These are phyloP conservation scores for Seira sanloemensis DNA, from an alignment of 2,888 invertebrate genomes.

Conservation along the genomic window DNA sequence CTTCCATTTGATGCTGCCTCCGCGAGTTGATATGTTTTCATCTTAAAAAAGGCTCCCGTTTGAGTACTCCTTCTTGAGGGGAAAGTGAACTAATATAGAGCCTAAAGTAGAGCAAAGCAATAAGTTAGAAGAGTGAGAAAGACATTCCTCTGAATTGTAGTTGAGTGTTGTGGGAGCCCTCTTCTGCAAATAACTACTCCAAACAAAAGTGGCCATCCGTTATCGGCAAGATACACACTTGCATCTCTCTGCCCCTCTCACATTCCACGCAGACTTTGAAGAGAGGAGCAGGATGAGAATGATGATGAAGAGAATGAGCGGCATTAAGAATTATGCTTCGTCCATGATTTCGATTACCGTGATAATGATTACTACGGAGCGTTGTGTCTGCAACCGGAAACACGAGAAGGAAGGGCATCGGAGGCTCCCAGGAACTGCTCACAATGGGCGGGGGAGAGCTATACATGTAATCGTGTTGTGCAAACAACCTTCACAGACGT, in stretches of 20 bases:
- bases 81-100: slow-evolving; percentile 2
- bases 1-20: slow-evolving; percentile 8
- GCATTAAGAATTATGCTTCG: neutral
- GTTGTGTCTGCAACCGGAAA: too few relatives aligned
- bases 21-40: slow-evolving; percentile 8
- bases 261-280: neutral
- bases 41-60: neutral
- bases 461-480: too few relatives aligned
- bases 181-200: slow-evolving; percentile 16
- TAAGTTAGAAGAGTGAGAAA: slow-evolving; percentile 14
- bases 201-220: neutral
- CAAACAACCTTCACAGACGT: too few relatives aligned
- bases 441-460: neutral
- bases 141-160: slow-evolving; percentile 15
- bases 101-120: slow-evolving; percentile 7
- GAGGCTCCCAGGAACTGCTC: neutral
- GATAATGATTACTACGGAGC: neutral
- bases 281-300: neutral
- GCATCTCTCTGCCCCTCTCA: neutral
- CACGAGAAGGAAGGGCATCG: neutral
- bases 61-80: neutral
- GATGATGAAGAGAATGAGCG: neutral
- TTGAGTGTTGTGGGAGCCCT: neutral
- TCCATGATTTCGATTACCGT: slow-evolving; percentile 8
- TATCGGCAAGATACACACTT: neutral